Conservation (phyloP, 2,888 invertebrate genomes). For the Lutraria lutraria region DNA sequence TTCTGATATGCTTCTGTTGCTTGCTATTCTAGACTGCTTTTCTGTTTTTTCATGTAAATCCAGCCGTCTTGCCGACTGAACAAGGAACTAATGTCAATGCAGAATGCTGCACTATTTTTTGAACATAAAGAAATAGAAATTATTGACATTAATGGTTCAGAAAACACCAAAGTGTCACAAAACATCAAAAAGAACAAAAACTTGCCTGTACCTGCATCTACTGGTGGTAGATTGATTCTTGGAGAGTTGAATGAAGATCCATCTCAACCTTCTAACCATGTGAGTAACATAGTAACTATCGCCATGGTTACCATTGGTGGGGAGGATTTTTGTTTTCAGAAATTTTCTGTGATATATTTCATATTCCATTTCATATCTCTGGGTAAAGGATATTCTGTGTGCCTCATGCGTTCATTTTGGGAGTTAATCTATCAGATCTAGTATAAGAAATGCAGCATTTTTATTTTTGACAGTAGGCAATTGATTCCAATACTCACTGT, state of each 20-base stretch:
- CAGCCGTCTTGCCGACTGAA: not conserved
- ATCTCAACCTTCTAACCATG: slow-evolving; percentile 43
- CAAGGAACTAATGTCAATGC: slow-evolving; percentile 30
- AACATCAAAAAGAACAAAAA: slow-evolving; percentile 32
- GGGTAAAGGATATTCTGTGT: no score
- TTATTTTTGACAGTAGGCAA: no score
- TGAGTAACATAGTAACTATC: slow-evolving; percentile 41
- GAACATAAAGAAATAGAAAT: slow-evolving; percentile 66
- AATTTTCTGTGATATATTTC: no score
- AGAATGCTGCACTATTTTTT: slow-evolving; percentile 65
- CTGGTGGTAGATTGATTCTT: slow-evolving; percentile 55
- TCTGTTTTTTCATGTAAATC: slow-evolving; percentile 16
- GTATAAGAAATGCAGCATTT: no score
- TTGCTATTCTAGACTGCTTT: slow-evolving; percentile 25
- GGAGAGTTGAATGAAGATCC: slow-evolving; percentile 56
- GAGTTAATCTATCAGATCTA: no score
- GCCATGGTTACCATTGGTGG: not conserved
- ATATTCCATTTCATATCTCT: no score
- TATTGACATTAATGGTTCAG: slow-evolving; percentile 54
- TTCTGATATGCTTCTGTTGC: not conserved
- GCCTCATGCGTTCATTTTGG: no score
- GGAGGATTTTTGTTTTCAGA: no score
- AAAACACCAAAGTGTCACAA: slow-evolving; percentile 36
- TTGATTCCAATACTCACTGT: no score
- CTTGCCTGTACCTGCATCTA: slow-evolving; percentile 29